Percentiles rank a stretch among this genome's conserved stretches.
phyloP scores from a whole-genome alignment of 2,888 invertebrate genomes.

The Hypolimnas misippus region DNA sequence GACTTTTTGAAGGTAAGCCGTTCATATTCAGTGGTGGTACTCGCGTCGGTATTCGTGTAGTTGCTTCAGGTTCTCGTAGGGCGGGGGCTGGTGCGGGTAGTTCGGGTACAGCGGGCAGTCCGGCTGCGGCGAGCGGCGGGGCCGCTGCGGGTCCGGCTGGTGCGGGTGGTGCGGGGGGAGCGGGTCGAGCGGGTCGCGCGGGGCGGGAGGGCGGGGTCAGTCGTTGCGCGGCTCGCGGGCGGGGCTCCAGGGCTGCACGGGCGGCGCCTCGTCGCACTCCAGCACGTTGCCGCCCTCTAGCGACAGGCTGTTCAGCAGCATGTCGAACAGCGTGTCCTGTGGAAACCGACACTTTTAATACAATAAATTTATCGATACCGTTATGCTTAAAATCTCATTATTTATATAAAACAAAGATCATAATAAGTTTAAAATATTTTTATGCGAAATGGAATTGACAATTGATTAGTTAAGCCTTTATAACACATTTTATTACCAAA shows the following conservation, averaged over 20 bases:
- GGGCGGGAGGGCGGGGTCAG: conserved; percentile 30
- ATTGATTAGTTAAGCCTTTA: too few species aligned
- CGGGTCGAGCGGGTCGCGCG: conserved; percentile 10
- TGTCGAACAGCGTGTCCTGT: conserved; percentile 77
- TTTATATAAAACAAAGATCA: background rate
- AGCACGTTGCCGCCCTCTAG: conserved; percentile 54
- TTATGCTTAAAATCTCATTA: background rate
- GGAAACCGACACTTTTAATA: too few species aligned
- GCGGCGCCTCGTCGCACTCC: conserved; percentile 52
- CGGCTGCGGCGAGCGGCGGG: background rate
- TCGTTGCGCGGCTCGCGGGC: conserved; percentile 46
- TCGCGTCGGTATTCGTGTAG: conserved; percentile 24
- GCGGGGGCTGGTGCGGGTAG: conserved; percentile 6
- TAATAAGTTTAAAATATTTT: too few species aligned
- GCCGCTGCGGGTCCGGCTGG: background rate
- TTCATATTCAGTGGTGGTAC: conserved; percentile 30
- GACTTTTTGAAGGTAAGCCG: background rate
- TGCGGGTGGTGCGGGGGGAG: conserved; percentile 26
- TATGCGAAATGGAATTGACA: too few species aligned
- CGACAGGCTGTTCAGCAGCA: conserved; percentile 70
- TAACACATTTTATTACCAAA: too few species aligned
- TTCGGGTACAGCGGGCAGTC: conserved; percentile 15
- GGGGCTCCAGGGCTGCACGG: conserved; percentile 72
- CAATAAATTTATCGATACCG: background rate
- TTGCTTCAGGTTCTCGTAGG: conserved; percentile 21